A percentile compares a stretch with the other conserved stretches of the same genome.
Conservation (phyloP, 2,113 vertebrate species). For the Mesocricetus auratus region DNA sequence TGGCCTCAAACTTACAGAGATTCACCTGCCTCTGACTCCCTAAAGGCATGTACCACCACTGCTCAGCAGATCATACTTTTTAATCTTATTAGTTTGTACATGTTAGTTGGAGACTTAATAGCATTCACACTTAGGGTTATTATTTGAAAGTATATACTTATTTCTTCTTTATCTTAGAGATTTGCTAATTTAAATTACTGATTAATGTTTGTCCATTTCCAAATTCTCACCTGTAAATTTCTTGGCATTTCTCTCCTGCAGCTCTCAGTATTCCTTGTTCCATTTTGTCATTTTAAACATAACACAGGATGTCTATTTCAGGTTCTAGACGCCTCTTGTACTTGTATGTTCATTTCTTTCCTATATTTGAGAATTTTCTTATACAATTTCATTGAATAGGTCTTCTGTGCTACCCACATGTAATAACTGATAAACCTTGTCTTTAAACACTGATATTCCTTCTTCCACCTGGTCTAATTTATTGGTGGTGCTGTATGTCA, state of each 20-base stretch:
- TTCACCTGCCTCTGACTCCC: too few species aligned
- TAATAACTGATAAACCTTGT: not conserved
- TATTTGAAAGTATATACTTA: not conserved
- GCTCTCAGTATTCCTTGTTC: not conserved
- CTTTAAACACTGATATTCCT: not conserved
- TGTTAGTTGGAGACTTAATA: not conserved
- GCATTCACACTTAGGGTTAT: not conserved
- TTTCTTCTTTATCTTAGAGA: not conserved
- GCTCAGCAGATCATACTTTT: not conserved
- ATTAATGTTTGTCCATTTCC: not conserved
- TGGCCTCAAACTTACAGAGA: too few species aligned
- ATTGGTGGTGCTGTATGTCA: not conserved
- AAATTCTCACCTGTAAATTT: not conserved
- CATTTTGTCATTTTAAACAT: not conserved
- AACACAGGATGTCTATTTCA: not conserved
- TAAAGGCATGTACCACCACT: too few species aligned
- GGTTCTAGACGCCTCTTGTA: not conserved
- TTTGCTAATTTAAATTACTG: not conserved
- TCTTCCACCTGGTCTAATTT: not conserved
- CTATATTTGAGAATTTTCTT: not conserved
- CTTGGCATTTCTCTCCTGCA: not conserved
- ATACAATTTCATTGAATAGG: not conserved
- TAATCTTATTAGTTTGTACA: not conserved
- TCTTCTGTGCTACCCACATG: not conserved
- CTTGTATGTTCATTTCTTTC: not conserved